Evolutionary conservation across 2,113 vertebrate species (phyloP).

Genomic region (Microtus oregoni): DNA sequence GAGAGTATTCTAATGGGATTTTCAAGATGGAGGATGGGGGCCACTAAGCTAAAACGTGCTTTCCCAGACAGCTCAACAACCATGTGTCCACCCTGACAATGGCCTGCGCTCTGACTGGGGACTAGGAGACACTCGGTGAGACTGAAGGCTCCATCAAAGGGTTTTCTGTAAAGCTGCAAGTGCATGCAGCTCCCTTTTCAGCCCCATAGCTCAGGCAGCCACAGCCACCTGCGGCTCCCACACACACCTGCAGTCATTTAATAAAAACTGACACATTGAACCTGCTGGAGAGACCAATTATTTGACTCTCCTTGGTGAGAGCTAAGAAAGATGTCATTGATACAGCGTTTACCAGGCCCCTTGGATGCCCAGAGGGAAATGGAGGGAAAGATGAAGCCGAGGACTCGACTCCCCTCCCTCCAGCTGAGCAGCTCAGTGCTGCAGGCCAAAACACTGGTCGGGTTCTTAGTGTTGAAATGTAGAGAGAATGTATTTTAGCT

Average conservation of each 20-base stretch:
- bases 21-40: accelerated
- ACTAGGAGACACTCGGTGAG: accelerated
- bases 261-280: not conserved
- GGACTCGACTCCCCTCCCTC: not conserved
- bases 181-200: accelerated
- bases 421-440: not conserved
- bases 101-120: not conserved
- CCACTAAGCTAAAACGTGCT: accelerated
- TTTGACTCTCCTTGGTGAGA: not conserved
- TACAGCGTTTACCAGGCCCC: accelerated
- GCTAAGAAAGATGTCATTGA: not conserved
- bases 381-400: not conserved
- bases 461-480: not conserved
- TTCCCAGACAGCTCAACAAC: not conserved
- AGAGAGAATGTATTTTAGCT: not conserved
- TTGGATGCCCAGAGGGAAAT: accelerated
- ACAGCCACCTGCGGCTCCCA: not conserved
- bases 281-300: not conserved
- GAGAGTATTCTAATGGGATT: not conserved
- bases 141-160: accelerated
- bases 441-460: not conserved
- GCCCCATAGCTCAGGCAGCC: not conserved
- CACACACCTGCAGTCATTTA: not conserved
- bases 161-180: no score
- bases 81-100: accelerated